These are phyloP conservation scores for Phorcus lineatus DNA, from an alignment of 2,888 invertebrate genomes.

Conservation along the genomic window DNA sequence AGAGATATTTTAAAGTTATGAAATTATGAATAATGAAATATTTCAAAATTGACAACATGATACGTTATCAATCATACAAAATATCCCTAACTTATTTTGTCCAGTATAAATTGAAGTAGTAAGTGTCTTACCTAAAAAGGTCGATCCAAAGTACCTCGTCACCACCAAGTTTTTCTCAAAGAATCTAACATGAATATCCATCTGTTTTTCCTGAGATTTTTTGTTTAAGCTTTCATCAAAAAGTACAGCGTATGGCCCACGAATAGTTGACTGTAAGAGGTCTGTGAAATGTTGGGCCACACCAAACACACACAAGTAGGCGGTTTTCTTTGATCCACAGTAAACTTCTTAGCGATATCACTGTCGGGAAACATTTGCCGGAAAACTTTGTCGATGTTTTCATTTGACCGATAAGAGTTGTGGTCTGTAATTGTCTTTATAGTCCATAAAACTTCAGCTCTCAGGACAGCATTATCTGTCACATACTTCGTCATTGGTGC, in stretches of 20 bases:
- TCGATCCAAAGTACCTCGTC: no score
- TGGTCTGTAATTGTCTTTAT: background rate
- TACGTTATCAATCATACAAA: no score
- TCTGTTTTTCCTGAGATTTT: constrained; percentile 24
- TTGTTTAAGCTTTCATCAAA: constrained; percentile 30
- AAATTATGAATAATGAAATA: no score
- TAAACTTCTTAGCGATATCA: background rate
- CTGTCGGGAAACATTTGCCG: background rate
- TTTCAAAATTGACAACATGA: no score
- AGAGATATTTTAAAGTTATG: no score
- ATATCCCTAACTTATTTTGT: no score
- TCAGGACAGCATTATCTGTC: background rate
- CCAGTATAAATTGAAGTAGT: no score
- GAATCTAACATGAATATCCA: background rate
- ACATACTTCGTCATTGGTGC: background rate
- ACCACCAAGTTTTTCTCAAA: background rate
- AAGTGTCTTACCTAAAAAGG: no score
- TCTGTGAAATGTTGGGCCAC: background rate
- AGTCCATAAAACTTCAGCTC: constrained; percentile 8
- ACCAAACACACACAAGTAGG: constrained; percentile 26
- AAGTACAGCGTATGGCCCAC: background rate
- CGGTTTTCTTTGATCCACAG: constrained; percentile 16
- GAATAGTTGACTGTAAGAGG: background rate
- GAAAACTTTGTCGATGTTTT: background rate
- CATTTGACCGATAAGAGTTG: constrained; percentile 7